These are phyloP conservation scores for Scaptomyza reducta DNA, from an alignment of 2,888 invertebrate species.

Conservation along the genomic window DNA sequence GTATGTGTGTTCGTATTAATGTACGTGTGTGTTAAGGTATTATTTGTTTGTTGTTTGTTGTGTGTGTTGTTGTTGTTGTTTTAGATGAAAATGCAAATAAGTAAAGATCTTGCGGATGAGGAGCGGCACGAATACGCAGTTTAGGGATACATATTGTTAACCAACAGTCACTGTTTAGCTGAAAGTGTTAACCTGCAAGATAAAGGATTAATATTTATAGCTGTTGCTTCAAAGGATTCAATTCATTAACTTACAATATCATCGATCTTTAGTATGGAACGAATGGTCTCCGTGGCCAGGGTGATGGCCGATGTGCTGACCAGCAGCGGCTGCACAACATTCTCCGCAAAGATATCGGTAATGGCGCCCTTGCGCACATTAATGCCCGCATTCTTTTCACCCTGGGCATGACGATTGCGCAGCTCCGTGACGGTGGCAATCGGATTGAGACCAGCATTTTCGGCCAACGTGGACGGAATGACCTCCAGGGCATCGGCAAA, in stretches of 20 bases:
- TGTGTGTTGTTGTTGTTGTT: conserved; percentile 12
- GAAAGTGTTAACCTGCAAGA: conserved; percentile 77
- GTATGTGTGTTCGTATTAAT: conserved; percentile 41
- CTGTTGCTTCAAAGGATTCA: background rate
- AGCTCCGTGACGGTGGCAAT: conserved; percentile 98
- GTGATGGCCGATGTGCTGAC: conserved; percentile 97
- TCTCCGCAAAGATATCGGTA: conserved; percentile 98
- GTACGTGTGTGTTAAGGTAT: conserved; percentile 36
- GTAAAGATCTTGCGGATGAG: conserved; percentile 40
- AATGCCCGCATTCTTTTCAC: conserved; percentile 94
- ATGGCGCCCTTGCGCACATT: conserved; percentile 98
- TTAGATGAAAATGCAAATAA: conserved; percentile 62
- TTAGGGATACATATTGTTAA: conserved; percentile 1
- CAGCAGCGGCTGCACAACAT: conserved; percentile 98
- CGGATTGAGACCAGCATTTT: conserved; percentile 94
- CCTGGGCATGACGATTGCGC: conserved; percentile 95
- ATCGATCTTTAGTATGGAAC: conserved; percentile 99
- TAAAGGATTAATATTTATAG: conserved; percentile 1
- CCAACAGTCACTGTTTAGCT: conserved; percentile 61
- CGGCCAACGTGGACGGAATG: conserved; percentile 95
- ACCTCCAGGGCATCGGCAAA: conserved; percentile 98
- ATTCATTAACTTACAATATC: conserved; percentile 90
- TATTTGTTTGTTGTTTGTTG: conserved; percentile 24
- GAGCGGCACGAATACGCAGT: conserved; percentile 38
- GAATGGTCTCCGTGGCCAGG: conserved; percentile 97